These are phyloP conservation scores for Bradypodion pumilum DNA, from an alignment of 2,797 vertebrate genomes.

Conservation along the genomic window DNA sequence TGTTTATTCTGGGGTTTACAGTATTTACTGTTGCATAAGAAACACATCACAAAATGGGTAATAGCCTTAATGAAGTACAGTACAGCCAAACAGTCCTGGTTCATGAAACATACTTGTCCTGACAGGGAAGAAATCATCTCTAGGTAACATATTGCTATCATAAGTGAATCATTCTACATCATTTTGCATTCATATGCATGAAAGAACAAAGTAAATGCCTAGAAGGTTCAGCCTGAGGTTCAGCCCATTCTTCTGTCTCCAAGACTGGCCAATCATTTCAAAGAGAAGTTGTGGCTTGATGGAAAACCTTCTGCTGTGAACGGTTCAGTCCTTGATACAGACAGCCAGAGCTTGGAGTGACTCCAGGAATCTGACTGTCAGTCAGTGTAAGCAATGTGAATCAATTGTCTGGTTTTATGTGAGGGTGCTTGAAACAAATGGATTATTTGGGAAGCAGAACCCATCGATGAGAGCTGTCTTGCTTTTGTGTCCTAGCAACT, in stretches of 20 bases:
- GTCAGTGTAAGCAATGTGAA: no score
- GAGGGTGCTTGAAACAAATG: neutral
- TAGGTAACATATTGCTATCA: neutral
- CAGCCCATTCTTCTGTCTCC: neutral
- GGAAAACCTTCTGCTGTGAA: neutral
- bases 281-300: neutral
- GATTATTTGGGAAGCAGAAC: neutral
- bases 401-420: no score
- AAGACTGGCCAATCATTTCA: neutral
- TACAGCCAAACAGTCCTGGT: neutral
- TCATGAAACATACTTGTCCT: neutral
- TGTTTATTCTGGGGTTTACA: constrained; percentile 65
- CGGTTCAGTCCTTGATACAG: neutral
- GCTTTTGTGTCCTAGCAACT: neutral
- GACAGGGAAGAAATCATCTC: neutral
- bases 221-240: neutral
- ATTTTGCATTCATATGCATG: neutral
- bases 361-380: no score
- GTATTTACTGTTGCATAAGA: constrained; percentile 64
- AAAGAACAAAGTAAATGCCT: neutral
- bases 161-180: neutral
- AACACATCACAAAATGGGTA: constrained; percentile 37
- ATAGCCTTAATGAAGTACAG: constrained; percentile 3
- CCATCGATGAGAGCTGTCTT: neutral
- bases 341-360: neutral